Evolutionary conservation across 2,888 invertebrate species (phyloP).

Genomic region (Tipula unca): DNA sequence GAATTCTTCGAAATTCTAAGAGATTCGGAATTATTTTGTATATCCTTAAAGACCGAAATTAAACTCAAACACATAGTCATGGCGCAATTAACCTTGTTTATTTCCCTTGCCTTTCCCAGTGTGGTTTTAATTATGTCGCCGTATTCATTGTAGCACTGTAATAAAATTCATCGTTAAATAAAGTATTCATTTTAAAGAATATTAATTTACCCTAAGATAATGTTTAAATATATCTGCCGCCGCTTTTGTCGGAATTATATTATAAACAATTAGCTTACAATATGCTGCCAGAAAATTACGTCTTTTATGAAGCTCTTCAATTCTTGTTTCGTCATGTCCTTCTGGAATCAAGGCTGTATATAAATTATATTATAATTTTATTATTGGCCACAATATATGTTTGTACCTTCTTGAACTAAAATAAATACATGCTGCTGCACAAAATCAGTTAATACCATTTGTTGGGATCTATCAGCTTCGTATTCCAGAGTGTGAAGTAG

Average conservation of each 20-base stretch:
- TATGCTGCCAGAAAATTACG: conserved; percentile 93
- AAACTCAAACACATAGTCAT: conserved; percentile 89
- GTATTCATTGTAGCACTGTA: conserved; percentile 91
- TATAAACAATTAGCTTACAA: conserved; percentile 96
- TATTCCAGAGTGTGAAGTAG: conserved; percentile 57
- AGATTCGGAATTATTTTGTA: conserved; percentile 45
- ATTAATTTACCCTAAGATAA: conserved; percentile 72
- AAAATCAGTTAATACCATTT: conserved; percentile 77
- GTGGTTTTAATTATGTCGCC: conserved; percentile 98
- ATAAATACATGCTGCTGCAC: conserved; percentile 91
- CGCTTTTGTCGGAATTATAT: conserved; percentile 84
- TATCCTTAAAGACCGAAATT: conserved; percentile 75
- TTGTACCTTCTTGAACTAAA: conserved; percentile 76
- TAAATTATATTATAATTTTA: conserved; percentile 14
- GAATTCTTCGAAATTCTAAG: conserved; percentile 53
- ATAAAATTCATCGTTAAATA: conserved; percentile 23
- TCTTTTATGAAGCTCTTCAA: conserved; percentile 93
- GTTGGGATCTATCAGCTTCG: conserved; percentile 70
- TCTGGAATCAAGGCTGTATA: conserved; percentile 43
- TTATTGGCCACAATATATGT: conserved; percentile 16
- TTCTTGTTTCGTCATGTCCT: conserved; percentile 91
- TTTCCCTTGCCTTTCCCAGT: conserved; percentile 92
- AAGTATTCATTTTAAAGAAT: background rate
- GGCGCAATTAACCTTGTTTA: conserved; percentile 93
- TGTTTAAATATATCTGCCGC: conserved; percentile 95